Evolutionary conservation across 2,113 vertebrate genomes (phyloP).

Genomic region (Myxocyprinus asiaticus): DNA sequence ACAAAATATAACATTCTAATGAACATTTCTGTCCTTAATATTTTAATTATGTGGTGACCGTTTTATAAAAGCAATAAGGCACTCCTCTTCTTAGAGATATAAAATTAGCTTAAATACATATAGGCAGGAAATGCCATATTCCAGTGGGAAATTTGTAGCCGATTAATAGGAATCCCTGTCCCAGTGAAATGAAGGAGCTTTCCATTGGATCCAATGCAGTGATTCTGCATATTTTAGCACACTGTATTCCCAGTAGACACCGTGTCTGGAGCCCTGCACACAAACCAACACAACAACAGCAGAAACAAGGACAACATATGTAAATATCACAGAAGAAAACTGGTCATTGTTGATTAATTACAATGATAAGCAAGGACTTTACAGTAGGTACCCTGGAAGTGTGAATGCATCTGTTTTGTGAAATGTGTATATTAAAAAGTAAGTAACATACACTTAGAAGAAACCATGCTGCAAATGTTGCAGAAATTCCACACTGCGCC

Average conservation of each 20-base stretch:
- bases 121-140: conserved; percentile 21
- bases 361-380: too few species aligned
- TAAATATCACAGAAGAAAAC: conserved; percentile 4
- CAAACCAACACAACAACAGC: neutral
- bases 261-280: conserved; percentile 6
- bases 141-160: neutral
- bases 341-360: neutral
- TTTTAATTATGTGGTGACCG: neutral
- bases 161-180: conserved; percentile 14
- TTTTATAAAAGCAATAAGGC: conserved; percentile 3
- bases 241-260: conserved; percentile 16
- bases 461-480: neutral
- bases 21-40: neutral
- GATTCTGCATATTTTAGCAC: conserved; percentile 14
- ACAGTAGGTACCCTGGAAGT: neutral
- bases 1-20: too few species aligned
- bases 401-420: neutral
- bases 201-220: neutral
- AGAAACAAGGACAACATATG: neutral
- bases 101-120: conserved; percentile 15
- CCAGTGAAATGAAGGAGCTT: neutral
- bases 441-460: neutral
- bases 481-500: neutral
- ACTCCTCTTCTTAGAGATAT: neutral
- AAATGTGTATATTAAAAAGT: too few species aligned